phyloP scores from a whole-genome alignment of 2,797 vertebrate genomes.

The Novumbra hubbsi region DNA sequence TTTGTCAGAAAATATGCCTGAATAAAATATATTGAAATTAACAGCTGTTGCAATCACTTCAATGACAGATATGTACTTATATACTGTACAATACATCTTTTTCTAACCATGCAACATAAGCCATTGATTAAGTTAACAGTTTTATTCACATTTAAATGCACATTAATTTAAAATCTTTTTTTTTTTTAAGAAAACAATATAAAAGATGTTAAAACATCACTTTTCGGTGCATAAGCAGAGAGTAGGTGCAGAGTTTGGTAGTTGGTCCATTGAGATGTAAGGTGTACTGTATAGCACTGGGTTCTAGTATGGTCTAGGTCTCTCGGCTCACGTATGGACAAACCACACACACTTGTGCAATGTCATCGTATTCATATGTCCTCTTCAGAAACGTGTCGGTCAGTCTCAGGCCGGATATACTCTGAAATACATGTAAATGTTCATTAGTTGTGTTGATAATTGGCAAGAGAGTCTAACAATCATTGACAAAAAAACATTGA shows the following conservation, averaged over 20 bases:
- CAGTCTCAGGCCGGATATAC: slow-evolving; percentile 92
- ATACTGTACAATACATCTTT: background rate
- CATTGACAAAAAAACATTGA: background rate
- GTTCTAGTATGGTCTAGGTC: slow-evolving; percentile 63
- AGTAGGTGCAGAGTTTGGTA: slow-evolving; percentile 46
- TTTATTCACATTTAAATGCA: slow-evolving; percentile 69
- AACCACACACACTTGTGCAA: slow-evolving; percentile 96
- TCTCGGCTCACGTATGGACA: slow-evolving; percentile 82
- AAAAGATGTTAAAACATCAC: slow-evolving; percentile 71
- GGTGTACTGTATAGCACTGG: slow-evolving; percentile 27
- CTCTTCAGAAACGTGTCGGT: slow-evolving; percentile 97
- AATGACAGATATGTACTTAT: background rate
- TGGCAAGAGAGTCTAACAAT: background rate
- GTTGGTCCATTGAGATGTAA: slow-evolving; percentile 72
- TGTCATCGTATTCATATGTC: slow-evolving; percentile 97
- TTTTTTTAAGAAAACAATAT: slow-evolving; percentile 55
- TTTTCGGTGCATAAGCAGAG: slow-evolving; percentile 49
- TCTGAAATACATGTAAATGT: slow-evolving; percentile 71
- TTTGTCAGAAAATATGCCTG: slow-evolving; percentile 61
- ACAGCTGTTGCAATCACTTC: slow-evolving; percentile 5
- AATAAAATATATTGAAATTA: slow-evolving; percentile 72
- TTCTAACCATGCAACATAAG: background rate
- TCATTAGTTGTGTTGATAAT: background rate
- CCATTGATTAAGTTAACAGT: slow-evolving; percentile 48
- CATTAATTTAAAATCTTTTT: slow-evolving; percentile 64